Conservation (phyloP, 2,797 vertebrate species). For the Poliocrania exsul region DNA sequence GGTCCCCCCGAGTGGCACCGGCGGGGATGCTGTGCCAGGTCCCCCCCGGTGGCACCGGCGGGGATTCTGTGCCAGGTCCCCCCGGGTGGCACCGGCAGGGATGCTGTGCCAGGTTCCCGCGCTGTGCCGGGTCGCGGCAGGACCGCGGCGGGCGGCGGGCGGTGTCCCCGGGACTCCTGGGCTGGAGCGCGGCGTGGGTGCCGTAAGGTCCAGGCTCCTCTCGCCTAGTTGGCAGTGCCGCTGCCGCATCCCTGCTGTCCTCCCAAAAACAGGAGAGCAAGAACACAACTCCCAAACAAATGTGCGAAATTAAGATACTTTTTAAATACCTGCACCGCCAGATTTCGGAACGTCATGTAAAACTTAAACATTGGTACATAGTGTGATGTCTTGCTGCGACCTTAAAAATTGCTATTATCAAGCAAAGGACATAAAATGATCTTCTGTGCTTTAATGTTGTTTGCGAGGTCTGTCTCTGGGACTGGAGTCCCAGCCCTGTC, state of each 20-base stretch:
- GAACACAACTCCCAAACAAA: background rate
- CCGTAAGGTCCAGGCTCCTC: background rate
- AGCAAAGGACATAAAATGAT: background rate
- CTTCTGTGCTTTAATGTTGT: too few species aligned
- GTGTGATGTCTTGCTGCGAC: background rate
- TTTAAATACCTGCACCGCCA: rapidly evolving
- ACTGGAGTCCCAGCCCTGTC: background rate
- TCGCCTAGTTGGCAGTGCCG: background rate
- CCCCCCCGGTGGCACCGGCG: too few species aligned
- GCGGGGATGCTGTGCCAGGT: too few species aligned
- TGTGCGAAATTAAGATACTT: rapidly evolving
- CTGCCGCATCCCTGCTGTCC: background rate
- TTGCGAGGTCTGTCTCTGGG: rapidly evolving
- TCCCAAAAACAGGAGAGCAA: background rate
- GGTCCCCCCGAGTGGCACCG: too few species aligned
- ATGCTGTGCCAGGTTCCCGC: background rate
- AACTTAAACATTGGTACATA: background rate
- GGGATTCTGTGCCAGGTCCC: too few species aligned
- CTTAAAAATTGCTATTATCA: rapidly evolving
- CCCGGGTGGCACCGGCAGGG: too few species aligned
- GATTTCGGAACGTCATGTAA: background rate
- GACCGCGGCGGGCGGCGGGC: background rate
- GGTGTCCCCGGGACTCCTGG: background rate
- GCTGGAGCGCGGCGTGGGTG: background rate
- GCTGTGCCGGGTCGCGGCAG: background rate